Conservation (phyloP, 2,113 vertebrate genomes). For the Agelaius tricolor region DNA sequence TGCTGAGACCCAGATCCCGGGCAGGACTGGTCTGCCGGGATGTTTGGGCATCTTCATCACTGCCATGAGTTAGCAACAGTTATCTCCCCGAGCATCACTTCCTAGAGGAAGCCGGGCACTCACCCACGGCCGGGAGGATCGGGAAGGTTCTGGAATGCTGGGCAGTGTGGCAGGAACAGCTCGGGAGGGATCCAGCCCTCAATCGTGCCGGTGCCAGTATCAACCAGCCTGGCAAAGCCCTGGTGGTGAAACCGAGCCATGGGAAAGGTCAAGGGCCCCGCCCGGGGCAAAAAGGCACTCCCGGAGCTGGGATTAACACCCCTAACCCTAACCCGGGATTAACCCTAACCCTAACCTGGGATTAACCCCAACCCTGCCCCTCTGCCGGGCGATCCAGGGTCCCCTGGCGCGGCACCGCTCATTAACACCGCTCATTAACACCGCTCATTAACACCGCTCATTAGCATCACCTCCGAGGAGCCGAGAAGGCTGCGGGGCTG, state of each 20-base stretch:
- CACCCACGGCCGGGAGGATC: neutral
- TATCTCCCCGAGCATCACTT: conserved; percentile 11
- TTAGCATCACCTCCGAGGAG: conserved; percentile 4
- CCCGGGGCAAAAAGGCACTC: neutral
- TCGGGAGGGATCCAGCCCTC: neutral
- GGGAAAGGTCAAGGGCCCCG: neutral
- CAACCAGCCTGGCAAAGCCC: neutral
- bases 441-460: neutral
- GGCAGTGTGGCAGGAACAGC: neutral
- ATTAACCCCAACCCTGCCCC: neutral
- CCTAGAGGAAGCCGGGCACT: neutral
- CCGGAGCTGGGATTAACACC: neutral
- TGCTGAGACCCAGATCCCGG: conserved; percentile 21
- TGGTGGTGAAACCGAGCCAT: neutral
- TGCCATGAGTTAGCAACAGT: neutral
- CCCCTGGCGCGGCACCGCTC: neutral
- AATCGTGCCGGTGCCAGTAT: neutral
- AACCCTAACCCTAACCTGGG: no score
- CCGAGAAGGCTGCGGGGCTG: neutral
- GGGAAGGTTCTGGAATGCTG: neutral
- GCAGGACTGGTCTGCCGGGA: conserved; percentile 33
- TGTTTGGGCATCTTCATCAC: conserved; percentile 19
- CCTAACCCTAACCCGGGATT: no score
- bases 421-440: neutral
- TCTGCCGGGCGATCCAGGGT: neutral